These are phyloP conservation scores for Gobio gobio DNA, from an alignment of 2,113 vertebrate genomes.

Conservation along the genomic window DNA sequence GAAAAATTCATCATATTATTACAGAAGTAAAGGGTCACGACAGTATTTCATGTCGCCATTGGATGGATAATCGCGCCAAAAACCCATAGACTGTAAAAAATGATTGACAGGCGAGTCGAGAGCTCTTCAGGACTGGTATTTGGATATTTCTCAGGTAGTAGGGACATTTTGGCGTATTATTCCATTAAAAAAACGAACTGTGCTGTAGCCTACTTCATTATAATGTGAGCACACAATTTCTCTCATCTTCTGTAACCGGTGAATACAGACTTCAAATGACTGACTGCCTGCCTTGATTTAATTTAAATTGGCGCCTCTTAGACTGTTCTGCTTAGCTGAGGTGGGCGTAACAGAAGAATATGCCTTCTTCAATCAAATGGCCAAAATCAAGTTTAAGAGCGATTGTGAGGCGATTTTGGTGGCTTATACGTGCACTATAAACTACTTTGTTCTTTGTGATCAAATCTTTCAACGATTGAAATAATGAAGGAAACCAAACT, in stretches of 20 bases:
- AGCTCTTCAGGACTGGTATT: background rate
- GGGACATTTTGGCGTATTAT: background rate
- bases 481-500: background rate
- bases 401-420: background rate
- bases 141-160: background rate
- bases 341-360: background rate
- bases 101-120: background rate
- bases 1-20: background rate
- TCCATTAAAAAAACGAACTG: background rate
- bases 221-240: background rate
- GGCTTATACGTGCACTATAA: background rate
- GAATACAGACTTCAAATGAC: background rate
- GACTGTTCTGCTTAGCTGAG: background rate
- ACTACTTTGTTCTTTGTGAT: background rate
- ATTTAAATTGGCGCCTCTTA: conserved; percentile 13
- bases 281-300: conserved; percentile 17
- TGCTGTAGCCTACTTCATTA: background rate
- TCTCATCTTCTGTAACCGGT: background rate
- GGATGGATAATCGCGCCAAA: background rate
- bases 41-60: no score
- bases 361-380: background rate
- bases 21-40: background rate
- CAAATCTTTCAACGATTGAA: background rate
- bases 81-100: background rate
- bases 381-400: background rate